Evolutionary conservation across 2,888 invertebrate genomes (phyloP), one percentile per base, ranked within the genome.

Genomic region (Formica aserva): DNA sequence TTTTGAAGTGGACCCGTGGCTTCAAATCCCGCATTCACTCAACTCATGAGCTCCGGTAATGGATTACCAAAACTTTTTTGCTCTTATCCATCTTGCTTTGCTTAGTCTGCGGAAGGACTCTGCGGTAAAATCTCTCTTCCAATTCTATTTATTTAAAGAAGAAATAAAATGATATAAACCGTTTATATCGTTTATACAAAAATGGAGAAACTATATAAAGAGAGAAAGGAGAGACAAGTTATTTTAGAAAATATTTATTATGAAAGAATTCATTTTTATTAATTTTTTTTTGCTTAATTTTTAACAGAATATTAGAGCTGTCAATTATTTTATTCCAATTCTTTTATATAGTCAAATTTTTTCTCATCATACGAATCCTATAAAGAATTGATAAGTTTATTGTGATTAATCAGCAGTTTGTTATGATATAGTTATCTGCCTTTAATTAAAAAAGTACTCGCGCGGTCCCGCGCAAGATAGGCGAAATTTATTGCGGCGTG

Each of bases 401-500:
- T 78, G 63, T 85, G 86, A 88, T 89, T 87, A 89, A 85, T 89
- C 88, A 85, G 86, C 82, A 72, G 66, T 76, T 83, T 63, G 85
- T 89, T 89, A 87, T 76, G 78, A 84, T 60, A 69, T 67, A 89
- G 85, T 85, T 88, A 87, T 83, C 87, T 89, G 84, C 87, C 88
- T 88, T 89, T 89, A 89, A 89, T 89, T 89, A 88, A 89, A 89
- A 89, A 89, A 85, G 89, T 82, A 85, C 88, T 86, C 78, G 81
- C 85, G 82, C 87, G 66, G 63, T 78, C 87, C 62, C 74, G 18
- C 76, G 76, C 85, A 72, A 89, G 88, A 89, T 89, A 89, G 87
- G 86, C 84, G 82, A 87, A 88, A 89, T 89, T 89, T 89, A 89
- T 87, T 86, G 82, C 89, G 77, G 76, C 84, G 69, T 75, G 83